Percentiles rank a stretch among this genome's conserved stretches.
These are phyloP conservation scores for Acomys russatus DNA, from an alignment of 2,797 vertebrate genomes.

Conservation along the genomic window DNA sequence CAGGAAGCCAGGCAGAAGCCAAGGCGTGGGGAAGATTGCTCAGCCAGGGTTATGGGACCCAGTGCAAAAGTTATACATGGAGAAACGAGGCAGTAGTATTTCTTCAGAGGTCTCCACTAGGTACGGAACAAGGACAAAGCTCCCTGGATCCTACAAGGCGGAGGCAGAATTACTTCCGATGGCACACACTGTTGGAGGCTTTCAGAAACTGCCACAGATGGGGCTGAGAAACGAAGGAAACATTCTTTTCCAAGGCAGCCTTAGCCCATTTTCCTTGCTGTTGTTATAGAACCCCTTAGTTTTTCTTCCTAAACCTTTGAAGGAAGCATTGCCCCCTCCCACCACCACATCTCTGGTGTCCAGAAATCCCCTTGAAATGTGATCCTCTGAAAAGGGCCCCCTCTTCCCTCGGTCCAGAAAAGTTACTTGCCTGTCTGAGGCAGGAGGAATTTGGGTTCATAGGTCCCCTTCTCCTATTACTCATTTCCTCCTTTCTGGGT, in stretches of 20 bases:
- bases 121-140: neutral
- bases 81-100: neutral
- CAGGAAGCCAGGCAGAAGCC: slow-evolving; percentile 66
- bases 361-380: neutral
- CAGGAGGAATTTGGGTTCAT: neutral
- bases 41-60: neutral
- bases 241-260: slow-evolving; percentile 29
- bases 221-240: slow-evolving; percentile 54
- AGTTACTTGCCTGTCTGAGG: neutral
- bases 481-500: neutral
- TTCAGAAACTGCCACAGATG: neutral
- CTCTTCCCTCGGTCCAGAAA: neutral
- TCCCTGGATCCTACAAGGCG: neutral
- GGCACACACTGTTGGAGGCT: neutral
- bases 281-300: neutral
- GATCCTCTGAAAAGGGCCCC: neutral
- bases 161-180: neutral
- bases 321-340: neutral
- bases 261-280: slow-evolving; percentile 16
- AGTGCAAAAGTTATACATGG: neutral
- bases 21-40: neutral
- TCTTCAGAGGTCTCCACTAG: neutral
- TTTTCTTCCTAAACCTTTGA: slow-evolving; percentile 25
- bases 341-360: neutral
- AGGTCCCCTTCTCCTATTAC: neutral